Conservation (phyloP, 2,888 invertebrate genomes). For the Meghimatium bilineatum region DNA sequence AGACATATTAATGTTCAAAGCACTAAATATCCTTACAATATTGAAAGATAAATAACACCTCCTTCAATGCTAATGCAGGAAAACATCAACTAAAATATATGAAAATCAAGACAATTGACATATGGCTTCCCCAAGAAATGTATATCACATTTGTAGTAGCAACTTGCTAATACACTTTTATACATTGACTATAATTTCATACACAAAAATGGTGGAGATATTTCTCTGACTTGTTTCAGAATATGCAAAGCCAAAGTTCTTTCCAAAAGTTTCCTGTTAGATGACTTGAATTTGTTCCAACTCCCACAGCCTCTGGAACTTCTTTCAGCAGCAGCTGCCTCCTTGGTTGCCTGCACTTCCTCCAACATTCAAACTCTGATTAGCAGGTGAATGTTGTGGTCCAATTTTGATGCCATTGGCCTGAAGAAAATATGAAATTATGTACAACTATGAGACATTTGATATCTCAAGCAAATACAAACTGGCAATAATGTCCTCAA, state of each 20-base stretch:
- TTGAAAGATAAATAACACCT: background rate
- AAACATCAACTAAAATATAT: background rate
- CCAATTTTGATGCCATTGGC: constrained; percentile 99
- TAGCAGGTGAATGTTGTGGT: constrained; percentile 96
- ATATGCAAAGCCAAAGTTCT: background rate
- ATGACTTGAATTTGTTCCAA: constrained; percentile 1
- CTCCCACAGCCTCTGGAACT: too few species aligned
- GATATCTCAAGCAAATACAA: too few species aligned
- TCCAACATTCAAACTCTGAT: constrained; percentile 87
- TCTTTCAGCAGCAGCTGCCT: constrained; percentile 87
- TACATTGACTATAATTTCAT: background rate
- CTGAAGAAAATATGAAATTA: constrained; percentile 79
- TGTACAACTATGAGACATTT: too few species aligned
- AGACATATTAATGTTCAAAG: background rate
- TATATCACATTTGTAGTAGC: background rate
- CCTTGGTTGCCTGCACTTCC: constrained; percentile 88
- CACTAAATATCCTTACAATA: background rate
- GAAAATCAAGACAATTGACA: background rate
- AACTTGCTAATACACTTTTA: background rate
- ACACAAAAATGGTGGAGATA: background rate
- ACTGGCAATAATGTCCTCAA: too few species aligned
- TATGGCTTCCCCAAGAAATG: background rate
- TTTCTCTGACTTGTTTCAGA: background rate
- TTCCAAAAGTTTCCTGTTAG: background rate
- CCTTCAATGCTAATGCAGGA: background rate